phyloP scores from a whole-genome alignment of 1,140 invertebrate species.

The Dreissena rostriformis region DNA sequence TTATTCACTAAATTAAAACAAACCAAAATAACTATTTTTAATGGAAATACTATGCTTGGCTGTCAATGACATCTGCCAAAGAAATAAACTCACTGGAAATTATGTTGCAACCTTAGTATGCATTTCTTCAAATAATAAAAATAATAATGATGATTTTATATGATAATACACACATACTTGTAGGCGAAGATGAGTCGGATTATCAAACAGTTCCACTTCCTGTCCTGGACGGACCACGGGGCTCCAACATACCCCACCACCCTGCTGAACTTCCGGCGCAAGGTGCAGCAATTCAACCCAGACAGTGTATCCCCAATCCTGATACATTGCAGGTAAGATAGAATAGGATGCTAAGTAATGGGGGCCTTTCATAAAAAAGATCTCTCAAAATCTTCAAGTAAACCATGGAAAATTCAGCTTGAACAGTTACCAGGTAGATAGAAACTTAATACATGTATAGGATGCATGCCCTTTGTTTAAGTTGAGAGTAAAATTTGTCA shows the following conservation, averaged over 20 bases:
- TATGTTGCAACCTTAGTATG: too few species aligned
- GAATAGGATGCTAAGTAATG: background rate
- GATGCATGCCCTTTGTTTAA: too few species aligned
- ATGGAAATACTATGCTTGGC: too few species aligned
- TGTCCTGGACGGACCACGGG: slow-evolving; percentile 87
- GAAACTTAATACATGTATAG: too few species aligned
- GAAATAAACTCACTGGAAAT: too few species aligned
- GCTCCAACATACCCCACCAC: slow-evolving; percentile 85
- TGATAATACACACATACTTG: slow-evolving; percentile 13
- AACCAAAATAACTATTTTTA: too few species aligned
- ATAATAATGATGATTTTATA: too few species aligned
- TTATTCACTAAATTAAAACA: too few species aligned
- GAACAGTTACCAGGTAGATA: too few species aligned
- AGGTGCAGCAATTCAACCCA: slow-evolving; percentile 78
- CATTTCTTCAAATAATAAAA: too few species aligned
- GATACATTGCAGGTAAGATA: slow-evolving; percentile 76
- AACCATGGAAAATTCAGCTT: background rate
- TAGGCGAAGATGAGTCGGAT: slow-evolving; percentile 81
- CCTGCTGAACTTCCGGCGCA: slow-evolving; percentile 85
- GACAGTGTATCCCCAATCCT: slow-evolving; percentile 75
- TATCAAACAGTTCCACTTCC: slow-evolving; percentile 86
- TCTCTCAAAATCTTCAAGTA: background rate
- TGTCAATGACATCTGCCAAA: too few species aligned
- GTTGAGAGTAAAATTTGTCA: too few species aligned
- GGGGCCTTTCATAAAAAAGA: background rate